Evolutionary conservation across 2,113 vertebrate genomes (phyloP).

Genomic region (Paralichthys olivaceus): DNA sequence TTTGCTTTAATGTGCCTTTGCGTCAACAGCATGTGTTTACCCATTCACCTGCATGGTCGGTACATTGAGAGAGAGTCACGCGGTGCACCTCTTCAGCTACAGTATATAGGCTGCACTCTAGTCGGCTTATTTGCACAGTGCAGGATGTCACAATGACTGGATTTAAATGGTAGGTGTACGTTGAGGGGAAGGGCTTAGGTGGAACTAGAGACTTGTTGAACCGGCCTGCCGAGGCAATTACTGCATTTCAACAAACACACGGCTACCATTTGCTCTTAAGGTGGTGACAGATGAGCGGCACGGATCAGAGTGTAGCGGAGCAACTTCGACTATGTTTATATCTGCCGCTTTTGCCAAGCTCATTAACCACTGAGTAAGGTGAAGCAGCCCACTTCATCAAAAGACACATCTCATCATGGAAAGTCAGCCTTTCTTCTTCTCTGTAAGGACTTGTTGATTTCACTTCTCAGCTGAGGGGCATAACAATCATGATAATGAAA

Average conservation of each 20-base stretch:
- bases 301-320: conserved; percentile 31
- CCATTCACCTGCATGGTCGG: neutral
- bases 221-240: conserved; percentile 46
- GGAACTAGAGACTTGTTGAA: conserved; percentile 41
- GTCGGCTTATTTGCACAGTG: conserved; percentile 34
- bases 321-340: neutral
- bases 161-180: conserved; percentile 19
- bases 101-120: neutral
- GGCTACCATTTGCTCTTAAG: neutral
- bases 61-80: conserved; percentile 18
- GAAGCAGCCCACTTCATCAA: neutral
- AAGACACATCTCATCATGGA: neutral
- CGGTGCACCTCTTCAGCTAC: neutral
- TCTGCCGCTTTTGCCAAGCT: conserved; percentile 8
- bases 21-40: neutral
- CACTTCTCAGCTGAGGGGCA: conserved; percentile 18
- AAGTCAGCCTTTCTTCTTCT: neutral
- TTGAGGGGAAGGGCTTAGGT: conserved; percentile 24
- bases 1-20: conserved; percentile 5
- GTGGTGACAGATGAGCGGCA: conserved; percentile 17
- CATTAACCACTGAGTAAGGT: neutral
- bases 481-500: conserved; percentile 36
- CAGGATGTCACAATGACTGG: conserved; percentile 6
- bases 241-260: conserved; percentile 6
- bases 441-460: conserved; percentile 17